Base-by-base conservation (phyloP, 2,113 vertebrate genomes). In the Lepisosteus osseus region DNA sequence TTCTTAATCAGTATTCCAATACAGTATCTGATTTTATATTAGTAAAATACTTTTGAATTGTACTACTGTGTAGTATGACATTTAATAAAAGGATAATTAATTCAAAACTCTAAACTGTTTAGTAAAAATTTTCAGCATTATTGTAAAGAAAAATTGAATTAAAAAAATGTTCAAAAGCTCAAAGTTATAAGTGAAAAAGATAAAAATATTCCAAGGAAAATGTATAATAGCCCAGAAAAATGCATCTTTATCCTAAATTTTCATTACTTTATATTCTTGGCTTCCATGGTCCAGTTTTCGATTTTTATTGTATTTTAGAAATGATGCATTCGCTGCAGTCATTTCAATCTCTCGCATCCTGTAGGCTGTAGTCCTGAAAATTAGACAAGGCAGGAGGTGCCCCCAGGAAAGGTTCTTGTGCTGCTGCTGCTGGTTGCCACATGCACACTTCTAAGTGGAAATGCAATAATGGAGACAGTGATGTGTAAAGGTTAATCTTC, bases 401-500 rank as follows among this genome's bases (percentile, higher is more conserved):
- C 67, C 56, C 70, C 63, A 61, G 67, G 64, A 78, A 65, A 61
- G n/a, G 44, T 40, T 65, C 61, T 17, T 42, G 63, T 56, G 68
- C 76, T 68, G 17, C 76, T 68, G 17, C 63, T 42, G 42, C 45
- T 59, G 72, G 74, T 78, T 83, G 68, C 72, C 64, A 72, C 77
- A 71, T 64, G 13, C 54, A 44, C 45, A 68, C 68, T 73, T 76
- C 68, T 55, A 15, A 44, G 71, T 64, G 73, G 68, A 77, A 76
- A 76, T 74, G 63, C 63, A 66, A 56, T 65, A 80, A 83, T 75
- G 74, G 67, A 80, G 78, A 81, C 72, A 3, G 71, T 72, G 72
- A 79, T 73, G 83, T 83, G 87, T 77, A 87, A 86, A 89, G 87
- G 87, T 90, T 90, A 87, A 90, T 90, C 76, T 82, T 83, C 77